These are phyloP conservation scores for Euwallacea fornicatus DNA, from an alignment of 1,140 invertebrate genomes.

Conservation along the genomic window DNA sequence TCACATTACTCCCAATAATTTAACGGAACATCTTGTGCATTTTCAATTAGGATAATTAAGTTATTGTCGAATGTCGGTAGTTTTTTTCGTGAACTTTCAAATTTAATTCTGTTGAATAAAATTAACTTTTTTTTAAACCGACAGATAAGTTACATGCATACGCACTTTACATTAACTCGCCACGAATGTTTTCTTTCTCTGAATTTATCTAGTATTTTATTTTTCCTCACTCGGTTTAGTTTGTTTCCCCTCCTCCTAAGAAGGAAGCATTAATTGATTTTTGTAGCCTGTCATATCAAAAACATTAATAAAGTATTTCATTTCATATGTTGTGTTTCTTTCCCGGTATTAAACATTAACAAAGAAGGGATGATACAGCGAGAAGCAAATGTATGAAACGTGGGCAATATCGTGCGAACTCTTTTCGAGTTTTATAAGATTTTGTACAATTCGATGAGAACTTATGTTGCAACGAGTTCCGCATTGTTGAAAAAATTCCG, in stretches of 20 bases:
- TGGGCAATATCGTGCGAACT: too few species aligned
- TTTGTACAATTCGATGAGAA: too few species aligned
- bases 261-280: neutral
- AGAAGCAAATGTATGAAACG: too few species aligned
- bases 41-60: neutral
- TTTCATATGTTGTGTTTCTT: neutral
- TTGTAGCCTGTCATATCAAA: conserved; percentile 5
- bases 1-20: conserved; percentile 1
- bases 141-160: neutral
- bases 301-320: conserved; percentile 3
- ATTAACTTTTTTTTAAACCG: conserved; percentile 11
- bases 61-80: conserved; percentile 9
- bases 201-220: too few species aligned
- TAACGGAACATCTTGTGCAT: neutral
- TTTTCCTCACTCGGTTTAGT: too few species aligned
- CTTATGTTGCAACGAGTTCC: too few species aligned
- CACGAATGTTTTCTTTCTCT: too few species aligned
- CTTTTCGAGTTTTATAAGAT: too few species aligned
- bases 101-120: neutral
- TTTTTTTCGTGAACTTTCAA: neutral
- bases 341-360: neutral
- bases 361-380: too few species aligned
- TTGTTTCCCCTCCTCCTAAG: too few species aligned
- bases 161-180: too few species aligned
- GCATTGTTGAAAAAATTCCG: too few species aligned